Evolutionary conservation across 2,888 invertebrate species (phyloP).

Genomic region (Embidobia sp.): DNA sequence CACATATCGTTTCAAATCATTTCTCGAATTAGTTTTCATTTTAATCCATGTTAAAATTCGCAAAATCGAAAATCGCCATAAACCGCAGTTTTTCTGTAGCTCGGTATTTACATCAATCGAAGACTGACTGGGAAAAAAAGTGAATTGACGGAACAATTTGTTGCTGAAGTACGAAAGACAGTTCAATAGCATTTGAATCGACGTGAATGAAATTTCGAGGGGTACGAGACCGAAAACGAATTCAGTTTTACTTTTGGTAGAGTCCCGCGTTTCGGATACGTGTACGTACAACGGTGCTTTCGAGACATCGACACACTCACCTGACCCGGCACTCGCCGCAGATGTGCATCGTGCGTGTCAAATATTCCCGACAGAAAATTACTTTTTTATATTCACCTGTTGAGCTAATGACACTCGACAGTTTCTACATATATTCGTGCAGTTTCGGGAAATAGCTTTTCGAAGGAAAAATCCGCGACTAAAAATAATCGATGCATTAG

Average conservation of each 20-base stretch:
- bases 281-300: constrained; percentile 41
- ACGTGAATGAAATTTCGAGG: constrained; percentile 44
- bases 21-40: no score
- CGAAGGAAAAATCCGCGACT: no score
- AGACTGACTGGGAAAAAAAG: neutral
- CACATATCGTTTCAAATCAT: no score
- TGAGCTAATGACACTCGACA: no score
- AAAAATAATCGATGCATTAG: no score
- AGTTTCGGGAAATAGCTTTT: no score
- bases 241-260: constrained; percentile 79
- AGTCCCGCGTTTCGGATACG: constrained; percentile 49
- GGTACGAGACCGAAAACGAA: constrained; percentile 76
- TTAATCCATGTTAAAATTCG: no score
- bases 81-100: no score
- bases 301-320: constrained; percentile 36
- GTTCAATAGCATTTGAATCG: no score
- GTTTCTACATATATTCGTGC: no score
- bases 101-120: no score
- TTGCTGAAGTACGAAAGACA: constrained; percentile 8
- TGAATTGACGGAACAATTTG: neutral
- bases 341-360: constrained; percentile 27
- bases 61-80: no score
- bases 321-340: constrained; percentile 16
- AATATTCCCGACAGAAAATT: constrained; percentile 12
- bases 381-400: constrained; percentile 16